Base-by-base conservation (phyloP, 2,888 invertebrate species). In the Stenodera caucasica region DNA sequence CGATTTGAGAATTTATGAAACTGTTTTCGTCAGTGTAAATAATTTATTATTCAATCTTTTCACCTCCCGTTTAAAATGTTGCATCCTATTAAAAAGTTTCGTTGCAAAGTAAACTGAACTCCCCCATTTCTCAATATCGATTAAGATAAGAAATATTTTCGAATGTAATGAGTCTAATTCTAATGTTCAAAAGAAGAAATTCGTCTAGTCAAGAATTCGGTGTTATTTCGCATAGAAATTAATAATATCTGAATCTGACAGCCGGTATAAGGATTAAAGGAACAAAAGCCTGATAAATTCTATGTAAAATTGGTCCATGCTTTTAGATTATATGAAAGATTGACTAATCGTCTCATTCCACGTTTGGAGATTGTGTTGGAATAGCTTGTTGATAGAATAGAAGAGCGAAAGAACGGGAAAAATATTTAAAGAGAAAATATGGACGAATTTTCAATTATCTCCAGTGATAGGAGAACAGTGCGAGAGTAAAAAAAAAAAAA, bases 211-310 rank as follows among this genome's bases (percentile, higher is more conserved):
- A n/a, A 29, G 29, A 29, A 29, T 30, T 8, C 15, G n/a, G 14
- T 29, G 40, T 52, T 52, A 51, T 60, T 55, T 49, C 21, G 26
- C 23, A 62, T 58, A 58, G 53, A 62, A 62, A 62, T 62, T 62
- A 62, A 52, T 61, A 61, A 58, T 56, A 58, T 62, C 62, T 62
- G 62, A 49, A 53, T 32, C 33, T 62, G 62, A 58, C 62, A 62
- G 55, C 56, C 53, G 58, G 53, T 57, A 49, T 57, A 50, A 53
- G 56, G 58, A 58, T 61, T 61, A 61, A 61, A 55, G 23, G 37
- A 58, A 58, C 52, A 58, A 60, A 54, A 57, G 50, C 58, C 12
- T 53, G 62, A 58, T 56, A 58, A 62, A 62, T 62, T 62, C 58
- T 55, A 45, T 15, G 32, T 58, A 58, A 58, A 58, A 62, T 58